phyloP scores from a whole-genome alignment of 2,797 vertebrate genomes.

The Craterocephalus amniculus region DNA sequence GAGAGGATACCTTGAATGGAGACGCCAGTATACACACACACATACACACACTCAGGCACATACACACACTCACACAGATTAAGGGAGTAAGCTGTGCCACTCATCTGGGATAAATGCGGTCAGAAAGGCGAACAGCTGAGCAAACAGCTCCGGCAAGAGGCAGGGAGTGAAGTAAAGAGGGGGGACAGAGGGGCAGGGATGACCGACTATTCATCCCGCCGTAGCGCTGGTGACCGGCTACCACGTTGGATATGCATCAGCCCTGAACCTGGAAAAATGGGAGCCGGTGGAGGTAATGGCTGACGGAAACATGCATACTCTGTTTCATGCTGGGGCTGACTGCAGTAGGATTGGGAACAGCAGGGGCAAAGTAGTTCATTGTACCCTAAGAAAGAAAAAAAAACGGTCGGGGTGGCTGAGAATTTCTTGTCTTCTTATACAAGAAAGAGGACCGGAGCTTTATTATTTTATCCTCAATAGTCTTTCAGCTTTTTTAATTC shows the following conservation, averaged over 20 bases:
- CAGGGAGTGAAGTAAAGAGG: slow-evolving; percentile 60
- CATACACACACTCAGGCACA: slow-evolving; percentile 17
- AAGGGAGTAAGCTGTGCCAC: slow-evolving; percentile 71
- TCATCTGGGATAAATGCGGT: slow-evolving; percentile 82
- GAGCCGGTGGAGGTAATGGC: slow-evolving; percentile 63
- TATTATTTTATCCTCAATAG: not conserved
- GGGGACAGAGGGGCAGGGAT: slow-evolving; percentile 57
- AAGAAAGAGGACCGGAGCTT: slow-evolving; percentile 2
- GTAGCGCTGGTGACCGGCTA: slow-evolving; percentile 62
- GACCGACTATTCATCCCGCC: slow-evolving; percentile 70
- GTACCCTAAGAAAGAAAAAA: not conserved
- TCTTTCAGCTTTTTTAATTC: not conserved
- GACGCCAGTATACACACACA: slow-evolving; percentile 23
- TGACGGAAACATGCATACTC: slow-evolving; percentile 8
- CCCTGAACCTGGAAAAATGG: slow-evolving; percentile 58
- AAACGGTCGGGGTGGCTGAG: not conserved
- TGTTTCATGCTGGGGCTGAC: slow-evolving; percentile 4
- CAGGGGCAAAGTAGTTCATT: slow-evolving; percentile 22
- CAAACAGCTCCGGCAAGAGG: slow-evolving; percentile 72
- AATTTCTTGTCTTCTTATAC: not conserved
- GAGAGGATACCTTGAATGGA: slow-evolving; percentile 57
- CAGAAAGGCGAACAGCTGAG: slow-evolving; percentile 77
- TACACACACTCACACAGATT: slow-evolving; percentile 67
- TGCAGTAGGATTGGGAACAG: slow-evolving; percentile 6
- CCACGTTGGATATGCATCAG: slow-evolving; percentile 78